These are phyloP conservation scores for Urocolius indicus DNA, from an alignment of 2,113 vertebrate species.

Conservation along the genomic window DNA sequence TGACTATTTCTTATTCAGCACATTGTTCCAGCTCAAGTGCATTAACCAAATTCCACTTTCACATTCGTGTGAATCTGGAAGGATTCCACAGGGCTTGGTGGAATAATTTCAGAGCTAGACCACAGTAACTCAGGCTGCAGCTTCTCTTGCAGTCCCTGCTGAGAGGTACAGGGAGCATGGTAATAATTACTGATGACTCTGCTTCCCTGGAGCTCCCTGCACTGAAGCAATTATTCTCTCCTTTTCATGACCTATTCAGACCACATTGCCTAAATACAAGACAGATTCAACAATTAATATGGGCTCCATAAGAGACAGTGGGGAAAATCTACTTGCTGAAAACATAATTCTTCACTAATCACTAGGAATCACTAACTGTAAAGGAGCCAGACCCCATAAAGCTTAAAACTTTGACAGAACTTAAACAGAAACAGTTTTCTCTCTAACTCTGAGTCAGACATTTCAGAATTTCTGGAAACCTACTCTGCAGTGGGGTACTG, in stretches of 20 bases:
- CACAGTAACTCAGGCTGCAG: background rate
- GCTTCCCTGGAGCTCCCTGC: background rate
- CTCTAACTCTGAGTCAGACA: background rate
- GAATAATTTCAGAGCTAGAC: background rate
- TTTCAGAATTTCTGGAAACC: background rate
- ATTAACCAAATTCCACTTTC: background rate
- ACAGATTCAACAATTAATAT: background rate
- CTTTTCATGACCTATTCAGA: background rate
- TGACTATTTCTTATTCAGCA: background rate
- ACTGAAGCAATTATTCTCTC: background rate
- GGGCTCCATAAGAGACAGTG: background rate
- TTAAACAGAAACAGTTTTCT: background rate
- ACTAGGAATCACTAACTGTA: background rate
- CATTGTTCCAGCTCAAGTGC: background rate
- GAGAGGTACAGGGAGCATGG: background rate
- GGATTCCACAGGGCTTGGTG: background rate
- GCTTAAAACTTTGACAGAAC: background rate
- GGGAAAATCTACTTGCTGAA: constrained; percentile 24
- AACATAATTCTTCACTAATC: background rate
- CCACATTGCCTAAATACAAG: background rate
- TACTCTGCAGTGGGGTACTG: fast-evolving
- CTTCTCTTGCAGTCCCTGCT: fast-evolving
- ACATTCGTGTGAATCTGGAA: background rate
- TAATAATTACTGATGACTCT: background rate
- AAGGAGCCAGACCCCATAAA: background rate